These are phyloP conservation scores for Schizopygopsis pylzovi DNA, from an alignment of 2,797 vertebrate genomes.

Conservation along the genomic window DNA sequence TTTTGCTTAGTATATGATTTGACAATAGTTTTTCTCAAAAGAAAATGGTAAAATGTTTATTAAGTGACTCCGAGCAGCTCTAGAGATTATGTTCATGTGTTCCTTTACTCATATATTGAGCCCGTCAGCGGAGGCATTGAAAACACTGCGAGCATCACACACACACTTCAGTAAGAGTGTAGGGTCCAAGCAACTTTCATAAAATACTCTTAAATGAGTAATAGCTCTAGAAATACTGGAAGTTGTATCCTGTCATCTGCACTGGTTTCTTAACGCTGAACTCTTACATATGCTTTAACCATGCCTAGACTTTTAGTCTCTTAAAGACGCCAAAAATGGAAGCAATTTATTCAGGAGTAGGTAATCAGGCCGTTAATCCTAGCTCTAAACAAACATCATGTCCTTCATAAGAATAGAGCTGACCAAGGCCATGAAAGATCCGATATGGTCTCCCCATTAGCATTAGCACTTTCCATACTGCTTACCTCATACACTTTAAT, in stretches of 20 bases:
- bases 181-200: no score
- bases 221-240: neutral
- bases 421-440: constrained; percentile 60
- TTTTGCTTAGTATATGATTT: neutral
- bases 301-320: neutral
- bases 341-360: constrained; percentile 70
- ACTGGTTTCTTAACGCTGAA: neutral
- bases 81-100: no score
- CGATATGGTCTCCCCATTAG: constrained; percentile 11
- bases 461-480: constrained; percentile 45
- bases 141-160: no score
- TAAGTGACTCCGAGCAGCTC: no score
- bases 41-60: no score
- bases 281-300: constrained; percentile 66
- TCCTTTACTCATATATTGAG: no score
- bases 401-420: constrained; percentile 72
- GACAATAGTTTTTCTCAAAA: neutral
- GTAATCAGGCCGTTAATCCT: constrained; percentile 71
- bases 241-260: neutral
- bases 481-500: constrained; percentile 58
- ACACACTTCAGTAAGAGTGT: no score
- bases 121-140: no score
- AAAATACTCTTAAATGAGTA: neutral
- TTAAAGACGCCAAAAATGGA: constrained; percentile 69
- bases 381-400: constrained; percentile 75